Base-by-base conservation (phyloP, 2,797 vertebrate species). In the Neosilurus mollespiculum region DNA sequence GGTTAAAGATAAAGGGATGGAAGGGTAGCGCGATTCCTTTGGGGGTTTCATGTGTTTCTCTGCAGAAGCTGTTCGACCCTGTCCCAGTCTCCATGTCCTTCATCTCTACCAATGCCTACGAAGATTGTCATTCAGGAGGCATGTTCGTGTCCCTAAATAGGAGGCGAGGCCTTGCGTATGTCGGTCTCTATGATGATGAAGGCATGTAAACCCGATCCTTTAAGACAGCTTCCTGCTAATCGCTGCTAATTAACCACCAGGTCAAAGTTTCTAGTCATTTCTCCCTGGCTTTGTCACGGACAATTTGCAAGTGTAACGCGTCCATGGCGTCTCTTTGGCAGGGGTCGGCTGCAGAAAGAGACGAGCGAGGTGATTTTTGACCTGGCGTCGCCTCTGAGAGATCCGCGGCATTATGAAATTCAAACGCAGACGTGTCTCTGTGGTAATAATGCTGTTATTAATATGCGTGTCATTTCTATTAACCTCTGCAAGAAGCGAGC, bases 361-460 rank as follows among this genome's bases (percentile, higher is more conserved):
- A 62, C 30, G 67, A 67, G 78, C 77, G 86, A 65, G 72, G 20
- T 79, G 86, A 75, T 30, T 81, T 83, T 62, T 26, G 70, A 43
- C 80, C 67, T 69, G 51, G 7, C 26, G 66, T 61, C 51, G 76
- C 73, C 58, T 83, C 80, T 81, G 85, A 59, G 81, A 83, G 83
- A 80, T 43, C 67, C 7, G 18, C 20, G 12, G 75, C 73, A 51
- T 76, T 73, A 71, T 76, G 79, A 73, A 86, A 77, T 78, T 85
- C 83, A 81, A 81, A 84, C 81, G 79, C 75, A 49, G 67, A 76
- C 30, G 66, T 37, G 82, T 70, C 34, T 84, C 80, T 67, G 66
- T 59, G 84, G 49, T 81, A 86, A 78, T 84, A 90, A 92, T 89
- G 53, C 84, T 62, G 79, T 87, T 90, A 90, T 91, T 92, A 90